Base-by-base conservation (phyloP, 2,797 vertebrate species). In the Balearica regulorum region DNA sequence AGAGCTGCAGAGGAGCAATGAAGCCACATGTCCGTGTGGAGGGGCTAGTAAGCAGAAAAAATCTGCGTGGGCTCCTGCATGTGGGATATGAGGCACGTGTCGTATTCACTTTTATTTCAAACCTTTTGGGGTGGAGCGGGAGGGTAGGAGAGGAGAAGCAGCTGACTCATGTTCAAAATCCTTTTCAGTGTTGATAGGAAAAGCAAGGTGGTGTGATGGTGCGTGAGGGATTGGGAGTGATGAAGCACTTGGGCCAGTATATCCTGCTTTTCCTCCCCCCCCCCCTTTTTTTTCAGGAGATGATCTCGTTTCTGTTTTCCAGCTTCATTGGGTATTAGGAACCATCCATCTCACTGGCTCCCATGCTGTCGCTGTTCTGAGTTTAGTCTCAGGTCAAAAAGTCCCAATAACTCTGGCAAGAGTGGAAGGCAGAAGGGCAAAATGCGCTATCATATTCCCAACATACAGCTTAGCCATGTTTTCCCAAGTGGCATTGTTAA, bases 401-500 rank as follows among this genome's bases (percentile, higher is more conserved):
- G 46, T 76, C 62, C 39, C 58, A 39, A 18, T 55, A 88, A 76
- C 51, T 39, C 43, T 84, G 87, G 41, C 20, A 78, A 8, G 60
- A 78, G 37, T n/a, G 26, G 72, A 49, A 78, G 33, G 43, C 41
- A 80, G 71, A 51, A 58, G 31, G 46, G 72, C 72, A 75, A 83
- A 75, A 65, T 22, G 17, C 64, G 5, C 60, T 80, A 72, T 78
- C 61, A 12, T 18, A 7, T 69, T 88, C 31, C 61, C 76, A 70
- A 2, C 3, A 3, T 51, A 12, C 43, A 55, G 80, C 66, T 83
- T 41, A 61, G 79, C 76, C 8, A 0, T 24, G 49, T 68, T 93
- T 88, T 96, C 85, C 57, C 54, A 72, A 93, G 57, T 9, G 21
- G 6, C 19, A 48, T 22, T 79, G 70, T 89, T 91, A 20, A 85